phyloP scores from a whole-genome alignment of 2,113 vertebrate species.

The Gallinago media region DNA sequence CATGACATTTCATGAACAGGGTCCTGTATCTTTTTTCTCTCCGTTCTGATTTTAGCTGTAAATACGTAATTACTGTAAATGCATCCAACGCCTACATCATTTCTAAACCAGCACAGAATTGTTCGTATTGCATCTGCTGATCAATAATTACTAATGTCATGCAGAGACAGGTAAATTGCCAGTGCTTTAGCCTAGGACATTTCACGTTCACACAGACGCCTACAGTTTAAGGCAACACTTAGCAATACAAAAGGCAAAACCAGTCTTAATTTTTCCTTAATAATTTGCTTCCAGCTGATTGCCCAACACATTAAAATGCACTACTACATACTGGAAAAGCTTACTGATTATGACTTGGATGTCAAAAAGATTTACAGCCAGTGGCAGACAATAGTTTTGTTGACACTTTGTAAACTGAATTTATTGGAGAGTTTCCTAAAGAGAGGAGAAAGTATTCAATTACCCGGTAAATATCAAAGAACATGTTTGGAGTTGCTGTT shows the following conservation, averaged over 20 bases:
- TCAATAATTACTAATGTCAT: slow-evolving; percentile 63
- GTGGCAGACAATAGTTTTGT: neutral
- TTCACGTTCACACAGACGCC: slow-evolving; percentile 45
- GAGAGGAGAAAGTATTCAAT: neutral
- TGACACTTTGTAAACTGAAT: neutral
- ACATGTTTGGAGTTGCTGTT: neutral
- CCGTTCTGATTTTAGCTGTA: slow-evolving; percentile 30
- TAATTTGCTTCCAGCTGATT: slow-evolving; percentile 45
- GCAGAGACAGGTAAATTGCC: slow-evolving; percentile 70
- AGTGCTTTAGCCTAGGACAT: slow-evolving; percentile 44
- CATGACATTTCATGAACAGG: slow-evolving; percentile 1
- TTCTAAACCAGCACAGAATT: slow-evolving; percentile 5
- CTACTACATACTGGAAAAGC: neutral
- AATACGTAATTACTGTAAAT: slow-evolving; percentile 58
- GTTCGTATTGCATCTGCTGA: slow-evolving; percentile 41
- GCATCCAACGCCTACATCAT: slow-evolving; percentile 13
- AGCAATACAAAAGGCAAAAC: slow-evolving; percentile 26
- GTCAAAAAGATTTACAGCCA: neutral
- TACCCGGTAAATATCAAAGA: neutral
- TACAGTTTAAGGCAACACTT: slow-evolving; percentile 32
- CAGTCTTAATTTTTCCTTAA: slow-evolving; percentile 16
- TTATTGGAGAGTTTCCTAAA: neutral
- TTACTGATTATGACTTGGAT: neutral
- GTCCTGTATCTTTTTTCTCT: slow-evolving; percentile 1
- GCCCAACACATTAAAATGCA: neutral